These are phyloP conservation scores for Platichthys stellatus DNA, from an alignment of 2,113 vertebrate species.

Conservation along the genomic window DNA sequence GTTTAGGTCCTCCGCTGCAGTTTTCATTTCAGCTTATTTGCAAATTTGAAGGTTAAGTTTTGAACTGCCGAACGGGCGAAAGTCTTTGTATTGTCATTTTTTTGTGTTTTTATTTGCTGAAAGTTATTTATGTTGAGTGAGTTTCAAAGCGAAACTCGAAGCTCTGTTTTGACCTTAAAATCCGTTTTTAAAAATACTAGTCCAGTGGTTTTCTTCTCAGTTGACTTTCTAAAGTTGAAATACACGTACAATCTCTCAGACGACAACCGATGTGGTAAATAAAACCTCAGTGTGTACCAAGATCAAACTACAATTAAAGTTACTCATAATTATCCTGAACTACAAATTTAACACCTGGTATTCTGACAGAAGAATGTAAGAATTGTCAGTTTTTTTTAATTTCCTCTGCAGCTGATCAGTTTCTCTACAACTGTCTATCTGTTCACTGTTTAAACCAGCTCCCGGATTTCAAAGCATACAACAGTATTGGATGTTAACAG, in stretches of 20 bases:
- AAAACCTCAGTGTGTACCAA: background rate
- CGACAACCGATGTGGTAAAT: background rate
- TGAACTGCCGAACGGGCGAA: slow-evolving; percentile 3
- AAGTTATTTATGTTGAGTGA: slow-evolving; percentile 41
- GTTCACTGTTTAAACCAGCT: background rate
- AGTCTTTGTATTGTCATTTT: slow-evolving; percentile 5
- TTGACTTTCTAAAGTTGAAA: background rate
- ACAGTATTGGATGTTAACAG: background rate
- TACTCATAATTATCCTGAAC: background rate
- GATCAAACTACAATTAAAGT: background rate
- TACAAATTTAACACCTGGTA: background rate
- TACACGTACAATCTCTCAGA: too few species aligned
- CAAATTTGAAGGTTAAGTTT: slow-evolving; percentile 13
- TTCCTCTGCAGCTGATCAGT: background rate
- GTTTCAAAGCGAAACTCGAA: slow-evolving; percentile 23
- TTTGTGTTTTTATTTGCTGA: slow-evolving; percentile 16
- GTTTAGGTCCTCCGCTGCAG: slow-evolving; percentile 48
- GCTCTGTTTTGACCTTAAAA: slow-evolving; percentile 14
- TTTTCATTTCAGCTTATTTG: slow-evolving; percentile 32
- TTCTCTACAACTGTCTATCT: too few species aligned
- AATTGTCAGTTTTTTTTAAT: background rate
- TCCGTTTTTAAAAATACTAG: slow-evolving; percentile 12
- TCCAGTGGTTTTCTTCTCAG: slow-evolving; percentile 12
- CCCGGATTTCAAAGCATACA: background rate
- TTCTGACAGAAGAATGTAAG: slow-evolving; percentile 2